Conservation (phyloP, 2,797 vertebrate species). For the Cossypha heuglini region DNA sequence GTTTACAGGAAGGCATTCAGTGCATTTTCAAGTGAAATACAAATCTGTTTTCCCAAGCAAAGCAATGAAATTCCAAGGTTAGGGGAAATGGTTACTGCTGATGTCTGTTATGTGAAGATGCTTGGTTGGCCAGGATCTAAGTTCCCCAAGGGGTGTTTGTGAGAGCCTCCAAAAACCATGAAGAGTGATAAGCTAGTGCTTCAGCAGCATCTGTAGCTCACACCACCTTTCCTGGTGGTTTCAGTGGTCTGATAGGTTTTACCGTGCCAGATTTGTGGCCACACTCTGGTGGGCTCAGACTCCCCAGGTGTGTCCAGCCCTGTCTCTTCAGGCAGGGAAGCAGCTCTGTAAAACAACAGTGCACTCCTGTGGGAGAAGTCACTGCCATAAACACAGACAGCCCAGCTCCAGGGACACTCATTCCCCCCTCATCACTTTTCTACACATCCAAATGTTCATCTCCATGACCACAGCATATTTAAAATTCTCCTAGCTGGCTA, state of each 20-base stretch:
- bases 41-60: neutral
- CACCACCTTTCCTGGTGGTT: neutral
- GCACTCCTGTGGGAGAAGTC: accelerated
- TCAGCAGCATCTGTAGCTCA: neutral
- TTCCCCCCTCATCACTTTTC: neutral
- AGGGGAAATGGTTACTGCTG: neutral
- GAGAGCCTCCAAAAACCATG: neutral
- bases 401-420: neutral
- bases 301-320: neutral
- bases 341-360: neutral
- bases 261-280: neutral
- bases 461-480: neutral
- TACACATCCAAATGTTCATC: neutral
- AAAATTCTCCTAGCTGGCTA: neutral
- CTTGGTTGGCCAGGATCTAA: neutral
- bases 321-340: neutral
- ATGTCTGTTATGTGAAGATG: neutral
- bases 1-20: neutral
- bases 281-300: neutral
- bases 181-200: neutral
- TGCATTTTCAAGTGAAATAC: neutral
- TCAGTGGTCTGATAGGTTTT: neutral
- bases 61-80: neutral
- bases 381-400: neutral
- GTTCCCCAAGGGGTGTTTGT: accelerated